Evolutionary conservation across 2,797 vertebrate genomes (phyloP), one percentile per base, ranked within the genome.

Genomic region (Heterohyrax brucei): DNA sequence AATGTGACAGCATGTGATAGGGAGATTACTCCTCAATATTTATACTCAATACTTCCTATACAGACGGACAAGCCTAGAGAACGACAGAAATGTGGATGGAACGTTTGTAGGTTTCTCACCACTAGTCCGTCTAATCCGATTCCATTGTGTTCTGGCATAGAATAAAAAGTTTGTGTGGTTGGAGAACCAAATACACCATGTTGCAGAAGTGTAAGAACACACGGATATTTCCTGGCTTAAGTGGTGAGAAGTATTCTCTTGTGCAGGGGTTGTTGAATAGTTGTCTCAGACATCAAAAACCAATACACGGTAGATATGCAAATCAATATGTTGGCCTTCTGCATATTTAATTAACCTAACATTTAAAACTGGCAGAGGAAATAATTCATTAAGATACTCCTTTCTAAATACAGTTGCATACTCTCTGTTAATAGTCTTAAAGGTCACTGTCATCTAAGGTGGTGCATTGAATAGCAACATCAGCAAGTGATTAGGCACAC

Each of bases 321-420:
- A 39, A 70, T 56, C 14, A 90, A 50, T 78, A 75, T 22, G 79
- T 89, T 66, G 88, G 18, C 30, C 44, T 59, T 66, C 59, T 83
- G 78, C 3, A 81, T 7, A 66, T 88, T 93, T 86, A 91, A 83
- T 75, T 73, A 84, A 53, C n/a, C 4, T 5, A 75, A 87, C 10
- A 44, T 9, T 84, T 72, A 72, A 87, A 46, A 90, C 0, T 24
- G 44, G 64, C 33, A 95, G 73, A 85, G 30, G n/a, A 88, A 62
- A 89, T 6, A 28, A 68, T 70, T 70, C 13, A 21, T 5, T 50
- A 73, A 21, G 33, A 76, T 50, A 64, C 70, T 14, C 50, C 44
- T 85, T 76, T 44, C 68, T 84, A 92, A 62, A 68, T 93, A 82
- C 88, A 79, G 19, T 50, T 86, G 16, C 10, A 76, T 21, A 53